A percentile compares a stretch with the other conserved stretches of the same genome.
These are phyloP conservation scores for Copidosoma aretas DNA, from an alignment of 2,888 invertebrate genomes.

Conservation along the genomic window DNA sequence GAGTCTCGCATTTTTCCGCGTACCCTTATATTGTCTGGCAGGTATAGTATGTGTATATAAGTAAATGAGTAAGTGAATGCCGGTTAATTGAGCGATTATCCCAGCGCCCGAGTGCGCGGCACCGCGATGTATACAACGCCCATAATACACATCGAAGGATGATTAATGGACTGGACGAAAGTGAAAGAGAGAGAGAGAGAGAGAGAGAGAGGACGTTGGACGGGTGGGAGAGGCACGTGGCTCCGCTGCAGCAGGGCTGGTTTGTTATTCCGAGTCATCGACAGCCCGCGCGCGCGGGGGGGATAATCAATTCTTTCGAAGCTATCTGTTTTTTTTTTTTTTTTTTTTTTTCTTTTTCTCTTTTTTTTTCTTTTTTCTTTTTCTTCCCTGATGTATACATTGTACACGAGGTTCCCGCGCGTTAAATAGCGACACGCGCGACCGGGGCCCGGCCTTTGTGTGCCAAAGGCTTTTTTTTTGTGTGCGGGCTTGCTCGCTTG, in stretches of 20 bases:
- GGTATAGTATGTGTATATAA: no score
- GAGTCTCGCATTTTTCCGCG: no score
- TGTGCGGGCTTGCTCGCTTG: no score
- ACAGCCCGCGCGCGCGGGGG: constrained; percentile 5
- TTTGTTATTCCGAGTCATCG: constrained; percentile 3
- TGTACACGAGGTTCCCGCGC: neutral
- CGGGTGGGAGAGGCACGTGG: neutral
- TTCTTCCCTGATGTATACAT: no score
- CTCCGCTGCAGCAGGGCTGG: constrained; percentile 22
- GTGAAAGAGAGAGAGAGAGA: neutral
- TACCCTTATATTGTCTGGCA: no score
- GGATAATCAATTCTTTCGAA: constrained; percentile 25
- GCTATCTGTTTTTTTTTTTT: no score
- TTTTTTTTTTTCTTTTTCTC: no score
- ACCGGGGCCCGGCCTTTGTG: constrained; percentile 20
- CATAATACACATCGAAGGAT: constrained; percentile 20
- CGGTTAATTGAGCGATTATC: constrained; percentile 58
- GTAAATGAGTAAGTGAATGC: constrained; percentile 44
- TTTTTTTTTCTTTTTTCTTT: neutral
- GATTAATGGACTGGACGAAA: constrained; percentile 25
- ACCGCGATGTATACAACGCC: no score
- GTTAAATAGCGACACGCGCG: neutral
- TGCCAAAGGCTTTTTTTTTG: neutral
- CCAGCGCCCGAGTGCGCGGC: constrained; percentile 26
- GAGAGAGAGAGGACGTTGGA: constrained; percentile 10